Evolutionary conservation across 2,888 invertebrate genomes (phyloP), one percentile per base, ranked within the genome.

Genomic region (Microctonus aethiopoides): DNA sequence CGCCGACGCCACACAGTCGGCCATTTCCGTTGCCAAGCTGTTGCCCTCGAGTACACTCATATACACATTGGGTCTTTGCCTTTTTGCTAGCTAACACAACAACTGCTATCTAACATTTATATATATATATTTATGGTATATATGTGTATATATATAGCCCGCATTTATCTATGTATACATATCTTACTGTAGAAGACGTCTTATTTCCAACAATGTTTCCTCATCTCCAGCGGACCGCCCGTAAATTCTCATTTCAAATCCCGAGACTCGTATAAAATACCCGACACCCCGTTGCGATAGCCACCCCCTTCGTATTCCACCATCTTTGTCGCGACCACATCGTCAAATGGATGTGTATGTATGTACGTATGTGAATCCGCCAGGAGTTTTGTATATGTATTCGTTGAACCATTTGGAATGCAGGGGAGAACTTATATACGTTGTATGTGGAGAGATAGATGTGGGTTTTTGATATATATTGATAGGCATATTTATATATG

Each of bases 211-310:
- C 84, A 85, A 84, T 85, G 84, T 86, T 82, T 77, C 77, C 72
- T 74, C 78, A 68, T 63, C 68, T 70, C 68, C 67, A 75, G 74
- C 80, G 77, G 78, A 76, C 83, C 79, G 83, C 77, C 83, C 85
- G 84, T 86, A 85, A 86, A 86, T 85, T 79, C 82, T 84, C 84
- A 83, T 86, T 84, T 80, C 83, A 79, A 84, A 84, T 84, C 74
- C 71, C 81, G 78, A 81, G 82, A 82, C 83, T 83, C 84, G 78
- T 85, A 85, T 85, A 84, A 84, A 84, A 83, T 81, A 77, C 77
- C 80, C 56, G 59, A 51, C 62, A 69, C 61, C 72, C 41, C 65
- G 57, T 46, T 70, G 32, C 29, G 59, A 66, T 34, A 67, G 24
- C 63, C 63, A 64, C 65, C 63, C 41, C 66, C 24, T 59, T 41